phyloP scores from a whole-genome alignment of 2,888 invertebrate genomes.

The Hirtodrosophila cameraria region DNA sequence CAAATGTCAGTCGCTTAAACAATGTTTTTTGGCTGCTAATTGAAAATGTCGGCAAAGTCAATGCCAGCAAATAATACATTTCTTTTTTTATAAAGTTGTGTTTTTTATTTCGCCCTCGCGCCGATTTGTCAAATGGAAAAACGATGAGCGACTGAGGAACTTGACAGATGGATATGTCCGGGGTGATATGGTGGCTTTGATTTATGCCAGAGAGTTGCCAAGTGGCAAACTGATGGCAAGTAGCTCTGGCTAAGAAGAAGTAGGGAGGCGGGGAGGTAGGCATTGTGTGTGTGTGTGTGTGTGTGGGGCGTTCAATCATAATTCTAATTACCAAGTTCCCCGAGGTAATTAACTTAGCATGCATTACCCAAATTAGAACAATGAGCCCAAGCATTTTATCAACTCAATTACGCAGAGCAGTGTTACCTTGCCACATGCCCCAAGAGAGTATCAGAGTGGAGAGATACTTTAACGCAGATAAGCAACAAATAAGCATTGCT shows the following conservation, averaged over 20 bases:
- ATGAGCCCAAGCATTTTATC: conserved; percentile 65
- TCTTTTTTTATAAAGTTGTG: conserved; percentile 2
- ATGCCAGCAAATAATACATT: conserved; percentile 42
- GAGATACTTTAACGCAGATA: conserved; percentile 74
- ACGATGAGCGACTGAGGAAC: conserved; percentile 32
- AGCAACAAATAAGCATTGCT: conserved; percentile 80
- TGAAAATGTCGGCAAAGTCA: conserved; percentile 65
- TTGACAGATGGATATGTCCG: conserved; percentile 34
- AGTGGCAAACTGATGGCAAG: conserved; percentile 5
- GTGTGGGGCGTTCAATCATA: conserved; percentile 71
- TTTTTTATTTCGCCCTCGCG: too few relatives aligned
- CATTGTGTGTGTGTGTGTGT: conserved; percentile 28
- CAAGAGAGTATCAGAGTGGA: conserved; percentile 33
- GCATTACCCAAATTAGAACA: conserved; percentile 78
- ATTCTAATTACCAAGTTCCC: conserved; percentile 77
- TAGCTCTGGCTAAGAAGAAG: too few relatives aligned
- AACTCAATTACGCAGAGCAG: conserved; percentile 69
- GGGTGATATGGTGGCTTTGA: conserved; percentile 42
- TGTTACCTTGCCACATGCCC: conserved; percentile 28
- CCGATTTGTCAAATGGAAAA: conserved; percentile 53
- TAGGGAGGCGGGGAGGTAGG: neutral
- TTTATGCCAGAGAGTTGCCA: conserved; percentile 37
- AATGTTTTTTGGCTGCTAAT: conserved; percentile 54
- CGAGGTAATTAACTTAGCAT: conserved; percentile 78
- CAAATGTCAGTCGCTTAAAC: conserved; percentile 25